phyloP scores from a whole-genome alignment of 2,113 vertebrate species.

The Syrmaticus mikado region DNA sequence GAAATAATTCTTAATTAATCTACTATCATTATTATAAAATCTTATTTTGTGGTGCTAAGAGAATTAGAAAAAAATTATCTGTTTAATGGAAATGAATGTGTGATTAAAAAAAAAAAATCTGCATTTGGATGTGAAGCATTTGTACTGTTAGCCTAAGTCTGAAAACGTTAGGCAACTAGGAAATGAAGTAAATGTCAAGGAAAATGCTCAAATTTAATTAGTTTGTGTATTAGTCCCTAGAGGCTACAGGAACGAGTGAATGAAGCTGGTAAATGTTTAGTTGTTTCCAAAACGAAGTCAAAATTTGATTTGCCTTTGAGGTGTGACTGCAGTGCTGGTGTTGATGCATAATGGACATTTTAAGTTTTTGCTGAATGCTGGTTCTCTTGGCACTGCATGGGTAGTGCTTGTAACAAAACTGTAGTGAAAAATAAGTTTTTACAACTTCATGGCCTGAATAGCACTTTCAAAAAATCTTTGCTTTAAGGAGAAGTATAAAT shows the following conservation, averaged over 20 bases:
- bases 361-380: neutral
- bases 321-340: neutral
- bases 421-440: neutral
- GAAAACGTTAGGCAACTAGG: neutral
- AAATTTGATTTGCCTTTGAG: neutral
- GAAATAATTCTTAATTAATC: neutral
- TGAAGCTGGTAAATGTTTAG: conserved; percentile 12
- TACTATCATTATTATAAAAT: neutral
- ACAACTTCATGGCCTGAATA: neutral
- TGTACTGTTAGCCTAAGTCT: neutral
- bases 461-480: neutral
- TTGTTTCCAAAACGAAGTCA: neutral
- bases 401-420: neutral
- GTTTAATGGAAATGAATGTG: neutral
- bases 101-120: neutral
- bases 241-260: neutral
- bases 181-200: conserved; percentile 1
- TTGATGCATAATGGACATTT: neutral
- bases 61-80: neutral
- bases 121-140: neutral
- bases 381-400: neutral
- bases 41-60: neutral
- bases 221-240: neutral
- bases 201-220: neutral
- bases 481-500: neutral